A percentile compares a stretch with the other conserved stretches of the same genome.
These are phyloP conservation scores for Fringilla coelebs DNA, from an alignment of 2,797 vertebrate genomes.

Conservation along the genomic window DNA sequence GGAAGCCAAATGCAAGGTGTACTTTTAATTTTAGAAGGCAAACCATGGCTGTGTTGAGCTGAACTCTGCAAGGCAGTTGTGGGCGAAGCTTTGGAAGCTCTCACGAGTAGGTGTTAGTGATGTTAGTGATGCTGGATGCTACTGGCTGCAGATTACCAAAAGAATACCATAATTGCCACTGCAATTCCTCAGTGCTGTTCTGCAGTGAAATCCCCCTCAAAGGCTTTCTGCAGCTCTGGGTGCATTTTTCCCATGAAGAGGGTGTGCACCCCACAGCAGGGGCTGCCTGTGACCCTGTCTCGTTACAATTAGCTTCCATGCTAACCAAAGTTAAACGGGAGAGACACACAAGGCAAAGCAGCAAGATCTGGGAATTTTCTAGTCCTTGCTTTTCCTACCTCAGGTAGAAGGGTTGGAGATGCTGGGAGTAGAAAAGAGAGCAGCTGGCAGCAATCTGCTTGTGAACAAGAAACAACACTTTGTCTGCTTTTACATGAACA, in stretches of 20 bases:
- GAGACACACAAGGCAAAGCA: neutral
- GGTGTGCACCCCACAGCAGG: neutral
- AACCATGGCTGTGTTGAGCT: neutral
- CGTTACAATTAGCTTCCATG: neutral
- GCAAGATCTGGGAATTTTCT: neutral
- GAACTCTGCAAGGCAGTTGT: neutral
- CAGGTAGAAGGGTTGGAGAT: neutral
- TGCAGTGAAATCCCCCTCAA: neutral
- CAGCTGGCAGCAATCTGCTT: neutral
- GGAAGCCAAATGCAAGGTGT: slow-evolving; percentile 24
- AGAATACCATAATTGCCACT: accelerated
- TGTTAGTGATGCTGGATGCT: neutral
- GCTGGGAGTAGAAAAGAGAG: neutral
- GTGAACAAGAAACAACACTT: neutral
- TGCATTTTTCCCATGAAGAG: accelerated
- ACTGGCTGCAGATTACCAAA: neutral
- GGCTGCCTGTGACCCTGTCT: neutral
- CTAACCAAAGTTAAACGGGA: neutral
- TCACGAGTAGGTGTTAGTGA: neutral
- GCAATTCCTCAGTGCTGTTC: neutral
- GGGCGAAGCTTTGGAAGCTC: neutral
- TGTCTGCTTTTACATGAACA: neutral
- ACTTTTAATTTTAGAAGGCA: slow-evolving; percentile 1
- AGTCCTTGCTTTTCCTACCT: neutral
- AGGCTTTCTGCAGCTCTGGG: neutral